These are phyloP conservation scores for Gephyroberyx darwinii DNA, from an alignment of 2,797 vertebrate species.

Conservation along the genomic window DNA sequence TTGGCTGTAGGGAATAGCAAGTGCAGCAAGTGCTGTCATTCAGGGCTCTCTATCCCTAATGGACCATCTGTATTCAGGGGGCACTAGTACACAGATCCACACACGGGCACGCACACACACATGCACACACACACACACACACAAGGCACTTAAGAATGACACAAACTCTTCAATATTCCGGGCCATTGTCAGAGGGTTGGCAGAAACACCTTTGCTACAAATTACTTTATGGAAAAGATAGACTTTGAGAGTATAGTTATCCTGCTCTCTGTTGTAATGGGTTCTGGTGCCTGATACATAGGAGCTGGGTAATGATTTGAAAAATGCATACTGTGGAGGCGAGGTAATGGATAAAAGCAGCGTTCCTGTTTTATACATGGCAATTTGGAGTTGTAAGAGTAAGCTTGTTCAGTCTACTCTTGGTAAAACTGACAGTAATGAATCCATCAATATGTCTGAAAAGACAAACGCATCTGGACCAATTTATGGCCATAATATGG, in stretches of 20 bases:
- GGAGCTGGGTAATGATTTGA: slow-evolving; percentile 63
- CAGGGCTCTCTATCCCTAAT: slow-evolving; percentile 55
- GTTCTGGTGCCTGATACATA: slow-evolving; percentile 51
- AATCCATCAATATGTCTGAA: slow-evolving; percentile 68
- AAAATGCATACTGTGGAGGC: slow-evolving; percentile 51
- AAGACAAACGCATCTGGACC: slow-evolving; percentile 48
- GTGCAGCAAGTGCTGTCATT: slow-evolving; percentile 52
- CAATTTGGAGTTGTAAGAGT: slow-evolving; percentile 66
- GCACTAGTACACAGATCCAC: slow-evolving; percentile 24
- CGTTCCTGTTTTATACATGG: slow-evolving; percentile 64
- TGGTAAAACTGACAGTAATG: slow-evolving; percentile 64
- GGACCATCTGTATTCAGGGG: slow-evolving; percentile 60
- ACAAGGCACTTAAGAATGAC: slow-evolving; percentile 40
- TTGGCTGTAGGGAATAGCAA: slow-evolving; percentile 48
- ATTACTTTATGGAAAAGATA: slow-evolving; percentile 64
- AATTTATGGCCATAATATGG: slow-evolving; percentile 61
- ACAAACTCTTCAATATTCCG: slow-evolving; percentile 58
- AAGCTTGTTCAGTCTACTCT: slow-evolving; percentile 29
- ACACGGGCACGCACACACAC: slow-evolving; percentile 4
- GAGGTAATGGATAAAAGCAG: slow-evolving; percentile 69
- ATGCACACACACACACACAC: slow-evolving; percentile 18
- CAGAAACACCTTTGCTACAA: slow-evolving; percentile 55
- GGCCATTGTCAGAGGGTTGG: slow-evolving; percentile 45
- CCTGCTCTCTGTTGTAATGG: slow-evolving; percentile 56
- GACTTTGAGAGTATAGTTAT: slow-evolving; percentile 59